phyloP scores from a whole-genome alignment of 1,140 invertebrate genomes.

The Magallana ariakensis region DNA sequence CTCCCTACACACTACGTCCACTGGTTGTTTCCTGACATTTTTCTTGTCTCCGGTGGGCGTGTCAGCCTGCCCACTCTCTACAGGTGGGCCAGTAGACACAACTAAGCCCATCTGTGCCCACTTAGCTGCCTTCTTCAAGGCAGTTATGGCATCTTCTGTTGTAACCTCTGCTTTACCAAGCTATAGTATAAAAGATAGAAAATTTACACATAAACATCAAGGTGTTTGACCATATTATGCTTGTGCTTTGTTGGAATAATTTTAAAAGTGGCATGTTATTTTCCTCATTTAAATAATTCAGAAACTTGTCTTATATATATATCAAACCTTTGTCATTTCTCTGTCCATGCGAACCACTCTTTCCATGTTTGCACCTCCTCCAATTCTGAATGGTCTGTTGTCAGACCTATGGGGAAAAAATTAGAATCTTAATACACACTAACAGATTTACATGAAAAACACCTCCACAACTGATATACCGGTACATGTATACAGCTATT shows the following conservation, averaged over 20 bases:
- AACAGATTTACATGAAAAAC: too few species aligned
- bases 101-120: constrained; percentile 79
- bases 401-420: constrained; percentile 69
- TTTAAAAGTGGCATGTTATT: too few species aligned
- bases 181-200: constrained; percentile 40
- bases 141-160: constrained; percentile 77
- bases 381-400: constrained; percentile 74
- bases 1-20: constrained; percentile 77
- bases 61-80: constrained; percentile 67
- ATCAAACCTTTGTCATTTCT: constrained; percentile 76
- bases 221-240: too few species aligned
- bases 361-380: constrained; percentile 75
- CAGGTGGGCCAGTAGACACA: constrained; percentile 78
- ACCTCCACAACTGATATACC: too few species aligned
- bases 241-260: too few species aligned
- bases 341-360: constrained; percentile 77
- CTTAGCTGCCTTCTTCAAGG: constrained; percentile 77
- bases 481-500: too few species aligned
- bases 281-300: too few species aligned
- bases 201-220: not conserved
- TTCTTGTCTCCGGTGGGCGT: constrained; percentile 72
- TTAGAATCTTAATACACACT: not conserved
- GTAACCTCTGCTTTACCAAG: constrained; percentile 74
- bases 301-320: not conserved
- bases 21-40: constrained; percentile 66